phyloP scores from a whole-genome alignment of 30 jellyfish, hydroid and myxozoan species.

The Phacellophora camtschatica region DNA sequence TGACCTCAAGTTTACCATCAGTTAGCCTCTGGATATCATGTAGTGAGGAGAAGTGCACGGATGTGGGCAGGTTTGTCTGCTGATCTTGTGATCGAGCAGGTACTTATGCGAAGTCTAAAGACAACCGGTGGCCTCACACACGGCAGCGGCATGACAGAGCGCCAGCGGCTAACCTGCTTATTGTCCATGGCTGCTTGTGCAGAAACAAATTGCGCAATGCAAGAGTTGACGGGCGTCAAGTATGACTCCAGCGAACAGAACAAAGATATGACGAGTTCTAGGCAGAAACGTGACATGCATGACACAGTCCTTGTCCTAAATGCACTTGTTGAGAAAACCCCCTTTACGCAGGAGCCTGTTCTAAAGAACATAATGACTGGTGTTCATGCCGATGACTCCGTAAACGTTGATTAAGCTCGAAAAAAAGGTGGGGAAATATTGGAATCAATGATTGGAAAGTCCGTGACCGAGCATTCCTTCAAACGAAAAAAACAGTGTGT shows the following conservation, averaged over 20 bases:
- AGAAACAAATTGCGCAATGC: slow-evolving; percentile 33
- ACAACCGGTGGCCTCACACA: slow-evolving; percentile 44
- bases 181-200: slow-evolving; percentile 39
- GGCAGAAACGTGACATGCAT: slow-evolving; percentile 16
- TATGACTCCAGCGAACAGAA: slow-evolving; percentile 54
- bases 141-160: slow-evolving; percentile 41
- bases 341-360: slow-evolving; percentile 5
- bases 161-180: slow-evolving; percentile 27
- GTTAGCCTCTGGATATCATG: slow-evolving; percentile 18
- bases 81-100: slow-evolving; percentile 56
- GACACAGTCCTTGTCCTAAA: background rate
- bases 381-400: slow-evolving; percentile 12
- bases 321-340: slow-evolving; percentile 5
- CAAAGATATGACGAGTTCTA: slow-evolving; percentile 25
- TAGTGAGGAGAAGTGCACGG: slow-evolving; percentile 24
- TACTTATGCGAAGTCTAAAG: slow-evolving; percentile 30
- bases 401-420: slow-evolving; percentile 26
- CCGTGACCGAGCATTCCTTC: slow-evolving; percentile 10
- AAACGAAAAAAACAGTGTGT: slow-evolving; percentile 24
- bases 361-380: slow-evolving; percentile 39
- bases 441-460: background rate
- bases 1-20: background rate
- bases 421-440: slow-evolving; percentile 20
- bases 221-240: background rate
- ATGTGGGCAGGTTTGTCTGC: slow-evolving; percentile 56